Conservation (phyloP, 1,140 invertebrate genomes). For the Pogonus chalceus region DNA sequence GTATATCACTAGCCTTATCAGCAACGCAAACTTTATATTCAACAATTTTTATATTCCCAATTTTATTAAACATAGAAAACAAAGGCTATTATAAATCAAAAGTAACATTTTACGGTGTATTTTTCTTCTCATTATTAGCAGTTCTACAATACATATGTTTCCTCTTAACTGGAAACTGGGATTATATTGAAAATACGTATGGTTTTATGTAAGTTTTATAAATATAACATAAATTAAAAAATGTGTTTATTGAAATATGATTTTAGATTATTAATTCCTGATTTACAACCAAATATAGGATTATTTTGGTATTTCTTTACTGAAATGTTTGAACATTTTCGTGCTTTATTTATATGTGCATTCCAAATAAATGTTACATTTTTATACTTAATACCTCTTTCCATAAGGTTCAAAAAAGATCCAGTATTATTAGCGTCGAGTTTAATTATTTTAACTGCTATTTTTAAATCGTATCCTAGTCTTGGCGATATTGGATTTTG, state of each 20-base stretch:
- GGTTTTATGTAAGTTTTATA: constrained; percentile 65
- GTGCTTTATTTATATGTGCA: constrained; percentile 86
- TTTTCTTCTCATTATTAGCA: constrained; percentile 32
- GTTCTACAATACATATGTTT: constrained; percentile 33
- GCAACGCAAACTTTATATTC: constrained; percentile 83
- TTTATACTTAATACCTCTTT: constrained; percentile 77
- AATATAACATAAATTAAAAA: constrained; percentile 7
- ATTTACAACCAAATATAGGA: constrained; percentile 93
- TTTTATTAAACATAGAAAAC: constrained; percentile 29
- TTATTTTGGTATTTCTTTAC: constrained; percentile 99
- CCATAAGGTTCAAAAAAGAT: constrained; percentile 71
- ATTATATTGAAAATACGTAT: constrained; percentile 68
- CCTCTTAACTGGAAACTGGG: constrained; percentile 51
- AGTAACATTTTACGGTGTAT: constrained; percentile 14
- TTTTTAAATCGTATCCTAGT: constrained; percentile 96
- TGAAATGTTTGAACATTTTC: constrained; percentile 99
- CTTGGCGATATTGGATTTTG: constrained; percentile 92
- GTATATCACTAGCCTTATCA: constrained; percentile 60
- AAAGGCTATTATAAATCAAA: constrained; percentile 21
- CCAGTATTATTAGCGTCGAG: constrained; percentile 79
- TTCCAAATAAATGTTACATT: constrained; percentile 95
- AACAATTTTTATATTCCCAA: constrained; percentile 69
- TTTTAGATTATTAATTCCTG: constrained; percentile 52
- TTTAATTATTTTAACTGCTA: constrained; percentile 72
- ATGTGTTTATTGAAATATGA: constrained; percentile 17